Base-by-base conservation (phyloP, 2,888 invertebrate genomes). In the Dynastes hyllus region DNA sequence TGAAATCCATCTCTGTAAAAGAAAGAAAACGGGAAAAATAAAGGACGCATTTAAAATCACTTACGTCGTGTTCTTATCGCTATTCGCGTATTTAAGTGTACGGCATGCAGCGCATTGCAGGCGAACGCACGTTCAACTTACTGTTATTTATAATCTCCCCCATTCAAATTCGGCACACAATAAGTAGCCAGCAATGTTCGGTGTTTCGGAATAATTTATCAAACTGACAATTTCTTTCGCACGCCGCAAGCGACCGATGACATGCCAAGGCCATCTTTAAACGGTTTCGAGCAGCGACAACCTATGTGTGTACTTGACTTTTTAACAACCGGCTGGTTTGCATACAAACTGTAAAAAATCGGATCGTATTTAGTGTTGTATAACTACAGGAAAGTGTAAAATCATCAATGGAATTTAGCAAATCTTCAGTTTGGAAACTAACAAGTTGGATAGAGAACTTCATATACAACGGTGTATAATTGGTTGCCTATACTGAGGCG, bases 1-100 rank as follows among this genome's bases (percentile, higher is more conserved):
- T 66, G 65, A 78, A 63, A 75, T 65, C 71, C 78, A 71, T 71
- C 51, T 78, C 78, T 78, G 78, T n/a, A 78, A 78, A 71, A 51
- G 40, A 53, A 71, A 71, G 50, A 78, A 11, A n/a, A 70, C 27
- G 53, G n/a, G 37, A 61, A 40, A 67, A 51, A 69, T 61, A 69
- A 27, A 69, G 50, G 40, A 66, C 32, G 66, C 32, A 66, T 65
- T 76, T 76, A 76, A 45, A 45, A 11, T 8, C 45, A 45, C 45
- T 45, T 45, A 45, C 45, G 45, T 45, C 32, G 32, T 45, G 45
- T 67, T 65, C 37, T 77, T 66, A 67, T 53, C 16, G 32, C 40
- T 61, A 55, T 45, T 45, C n/a, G 29, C 37, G 13, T 63, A 61
- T 16, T 75, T 61, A 16, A 40, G 50, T 61, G 40, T 40, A 58